These are phyloP conservation scores for Napeogenes sylphis DNA, from an alignment of 2,888 invertebrate species.

Conservation along the genomic window DNA sequence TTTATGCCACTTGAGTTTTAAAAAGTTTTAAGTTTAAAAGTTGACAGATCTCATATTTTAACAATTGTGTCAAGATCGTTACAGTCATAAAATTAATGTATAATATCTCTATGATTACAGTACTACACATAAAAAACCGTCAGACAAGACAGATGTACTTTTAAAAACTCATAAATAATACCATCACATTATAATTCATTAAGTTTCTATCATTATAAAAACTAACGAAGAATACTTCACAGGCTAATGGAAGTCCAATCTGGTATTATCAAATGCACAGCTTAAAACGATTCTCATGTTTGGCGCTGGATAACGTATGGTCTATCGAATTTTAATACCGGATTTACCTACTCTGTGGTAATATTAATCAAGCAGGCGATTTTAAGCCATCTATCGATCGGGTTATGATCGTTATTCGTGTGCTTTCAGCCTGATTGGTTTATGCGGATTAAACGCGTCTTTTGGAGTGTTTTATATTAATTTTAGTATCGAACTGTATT, in stretches of 20 bases:
- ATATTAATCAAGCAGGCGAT: conserved; percentile 49
- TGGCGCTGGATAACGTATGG: conserved; percentile 61
- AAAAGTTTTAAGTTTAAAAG: too few species aligned
- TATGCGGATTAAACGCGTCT: conserved; percentile 13
- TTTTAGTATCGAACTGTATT: conserved; percentile 2
- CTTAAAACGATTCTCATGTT: conserved; percentile 71
- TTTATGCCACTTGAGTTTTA: too few species aligned
- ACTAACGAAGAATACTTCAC: not conserved
- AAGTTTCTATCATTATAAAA: not conserved
- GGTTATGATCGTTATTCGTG: conserved; percentile 29
- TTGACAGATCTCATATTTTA: too few species aligned
- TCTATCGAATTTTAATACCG: conserved; percentile 69
- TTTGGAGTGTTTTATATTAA: conserved; percentile 10
- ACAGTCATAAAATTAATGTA: too few species aligned
- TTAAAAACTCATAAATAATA: too few species aligned
- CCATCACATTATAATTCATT: too few species aligned
- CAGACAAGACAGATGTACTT: too few species aligned
- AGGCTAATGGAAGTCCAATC: conserved; percentile 1
- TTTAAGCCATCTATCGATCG: conserved; percentile 47
- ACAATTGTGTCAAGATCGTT: too few species aligned
- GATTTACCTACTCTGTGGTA: conserved; percentile 59
- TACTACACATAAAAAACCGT: too few species aligned
- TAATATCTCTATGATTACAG: too few species aligned
- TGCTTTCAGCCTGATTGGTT: conserved; percentile 15
- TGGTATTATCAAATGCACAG: conserved; percentile 43